Base-by-base conservation (phyloP, 2,888 invertebrate genomes). In the Mactromeris polynyma region DNA sequence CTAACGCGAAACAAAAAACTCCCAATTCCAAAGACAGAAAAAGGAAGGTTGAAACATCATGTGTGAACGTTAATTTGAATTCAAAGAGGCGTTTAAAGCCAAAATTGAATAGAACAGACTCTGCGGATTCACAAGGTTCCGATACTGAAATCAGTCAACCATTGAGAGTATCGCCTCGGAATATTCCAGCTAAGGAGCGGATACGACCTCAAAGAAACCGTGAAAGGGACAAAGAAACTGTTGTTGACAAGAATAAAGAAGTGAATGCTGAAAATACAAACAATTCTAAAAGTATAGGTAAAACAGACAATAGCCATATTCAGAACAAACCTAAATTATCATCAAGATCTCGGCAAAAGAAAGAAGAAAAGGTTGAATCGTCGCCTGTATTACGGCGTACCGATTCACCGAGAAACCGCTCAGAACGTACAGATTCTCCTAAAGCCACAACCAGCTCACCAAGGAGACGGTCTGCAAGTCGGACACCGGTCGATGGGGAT, bases 171-270 rank as follows among this genome's bases (percentile, higher is more conserved):
- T 92, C 92, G 9, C 90, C 89, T 1, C 46, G 92, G 36, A 90
- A 86, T 81, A 92, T 90, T 64, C 92, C 92, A 26, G 87, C 89
- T 31, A 92, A 92, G 78, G 92, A 92, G 58, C 86, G 89, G 40
- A 64, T 80, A 26, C 77, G 89, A 17, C 88, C 83, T 54, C 87
- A 85, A 58, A 86, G 90, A 83, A 90, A 40, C 83, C 58, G 90
- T 26, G 90, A 90, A 79, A 86, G 87, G 51, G 90, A 90, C 69
- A 89, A 90, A 83, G 83, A 85, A 40, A 36, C 38, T 73, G 77
- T 40, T 58, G 64, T 31, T 21, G 38, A 21, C 40, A 46, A 19
- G 31, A 38, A 33, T 19, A 86, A 78, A 77, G 42, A 33, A 40
- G 81, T 81, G n/a, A 69, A 33, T 78, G 85, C 82, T 54, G 69